These are phyloP conservation scores for Nycticebus coucang DNA, from an alignment of 2,113 vertebrate genomes.

Conservation along the genomic window DNA sequence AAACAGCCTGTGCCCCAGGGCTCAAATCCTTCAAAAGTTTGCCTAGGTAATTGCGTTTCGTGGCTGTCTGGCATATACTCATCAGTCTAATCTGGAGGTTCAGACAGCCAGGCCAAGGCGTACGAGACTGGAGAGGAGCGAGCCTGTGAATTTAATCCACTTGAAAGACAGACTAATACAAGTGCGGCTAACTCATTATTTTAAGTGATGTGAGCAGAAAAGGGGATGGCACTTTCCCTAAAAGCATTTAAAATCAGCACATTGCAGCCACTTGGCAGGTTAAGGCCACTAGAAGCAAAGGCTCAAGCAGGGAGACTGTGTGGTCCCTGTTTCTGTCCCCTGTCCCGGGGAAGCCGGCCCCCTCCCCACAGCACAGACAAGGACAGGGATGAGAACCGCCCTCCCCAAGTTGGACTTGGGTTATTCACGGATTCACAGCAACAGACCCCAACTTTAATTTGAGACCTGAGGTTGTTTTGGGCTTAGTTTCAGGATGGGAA, in stretches of 20 bases:
- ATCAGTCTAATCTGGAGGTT: conserved; percentile 75
- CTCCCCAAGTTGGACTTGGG: neutral
- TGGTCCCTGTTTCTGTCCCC: neutral
- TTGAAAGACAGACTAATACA: conserved; percentile 74
- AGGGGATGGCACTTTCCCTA: conserved; percentile 63
- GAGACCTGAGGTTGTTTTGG: neutral
- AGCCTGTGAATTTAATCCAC: conserved; percentile 68
- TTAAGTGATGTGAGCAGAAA: conserved; percentile 65
- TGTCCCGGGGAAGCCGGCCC: neutral
- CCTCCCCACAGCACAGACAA: neutral
- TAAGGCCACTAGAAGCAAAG: conserved; percentile 23
- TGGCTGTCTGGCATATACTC: conserved; percentile 76
- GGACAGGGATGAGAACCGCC: neutral
- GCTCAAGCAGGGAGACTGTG: rapidly evolving
- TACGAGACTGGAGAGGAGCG: conserved; percentile 65
- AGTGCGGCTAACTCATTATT: conserved; percentile 59
- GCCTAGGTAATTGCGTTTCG: conserved; percentile 83
- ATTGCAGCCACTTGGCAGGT: neutral
- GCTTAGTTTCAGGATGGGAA: neutral
- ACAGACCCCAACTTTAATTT: neutral
- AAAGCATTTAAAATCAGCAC: conserved; percentile 57
- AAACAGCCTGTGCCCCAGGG: conserved; percentile 84
- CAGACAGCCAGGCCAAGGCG: conserved; percentile 75
- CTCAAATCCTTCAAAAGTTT: conserved; percentile 82
- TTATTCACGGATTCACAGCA: neutral